Conservation (phyloP, 2,113 vertebrate species). For the Falco punctatus region DNA sequence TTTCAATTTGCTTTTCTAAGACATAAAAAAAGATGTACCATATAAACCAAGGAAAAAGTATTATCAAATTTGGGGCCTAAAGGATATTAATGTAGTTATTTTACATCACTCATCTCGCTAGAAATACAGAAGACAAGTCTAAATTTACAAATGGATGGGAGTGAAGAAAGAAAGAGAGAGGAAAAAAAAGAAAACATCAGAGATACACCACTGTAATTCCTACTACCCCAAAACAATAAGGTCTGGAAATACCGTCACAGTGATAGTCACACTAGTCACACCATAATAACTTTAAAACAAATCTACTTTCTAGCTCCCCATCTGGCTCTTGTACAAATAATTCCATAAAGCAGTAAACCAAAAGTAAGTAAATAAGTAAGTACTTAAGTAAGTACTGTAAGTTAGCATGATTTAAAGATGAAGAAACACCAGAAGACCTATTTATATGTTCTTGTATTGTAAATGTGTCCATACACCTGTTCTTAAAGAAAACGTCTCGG, state of each 20-base stretch:
- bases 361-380: no score
- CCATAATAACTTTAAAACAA: neutral
- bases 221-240: neutral
- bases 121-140: neutral
- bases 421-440: constrained; percentile 2
- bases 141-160: neutral
- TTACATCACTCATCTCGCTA: neutral
- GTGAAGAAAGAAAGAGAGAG: neutral
- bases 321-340: constrained; percentile 15
- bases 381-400: neutral
- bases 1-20: neutral
- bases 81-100: neutral
- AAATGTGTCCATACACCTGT: neutral
- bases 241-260: neutral
- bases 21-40: neutral
- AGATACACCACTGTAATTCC: neutral
- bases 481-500: neutral
- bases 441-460: neutral
- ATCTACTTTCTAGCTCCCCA: neutral
- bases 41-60: neutral
- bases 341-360: neutral
- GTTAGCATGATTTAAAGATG: constrained; percentile 25
- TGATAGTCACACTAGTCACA: neutral
- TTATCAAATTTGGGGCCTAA: neutral
- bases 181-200: neutral